Base-by-base conservation (phyloP, 2,888 invertebrate species). In the Plebejus argus region DNA sequence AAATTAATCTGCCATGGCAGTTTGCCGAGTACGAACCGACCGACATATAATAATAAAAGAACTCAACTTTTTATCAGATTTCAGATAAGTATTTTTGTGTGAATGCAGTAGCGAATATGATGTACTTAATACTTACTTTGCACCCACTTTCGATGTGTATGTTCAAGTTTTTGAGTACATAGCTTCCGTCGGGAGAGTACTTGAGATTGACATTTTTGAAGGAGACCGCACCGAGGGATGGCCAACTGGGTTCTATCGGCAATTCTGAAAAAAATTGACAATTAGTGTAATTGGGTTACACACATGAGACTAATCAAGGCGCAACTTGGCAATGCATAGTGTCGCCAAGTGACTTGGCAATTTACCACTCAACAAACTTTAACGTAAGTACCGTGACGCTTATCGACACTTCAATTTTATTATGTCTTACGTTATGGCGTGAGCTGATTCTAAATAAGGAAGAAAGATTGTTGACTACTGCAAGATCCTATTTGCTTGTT, bases 181-280 rank as follows among this genome's bases (percentile, higher is more conserved):
- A 95, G 0, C 95, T 90, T 79, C 95, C 96, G 0, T 92, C 87
- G 0, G 94, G 90, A 7, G 95, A 92, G 83, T 98, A 98, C 76
- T 95, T 93, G 83, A 98, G 85, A 76, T 85, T 92, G 2, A 96
- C 93, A 76, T 95, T 90, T 79, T 94, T 89, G 83, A 96, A 96
- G 76, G 93, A 90, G 28, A 97, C 90, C 82, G 88, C 90, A 8
- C 96, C 97, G 70, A 94, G 85, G 5, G 90, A 84, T 0, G 97
- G 97, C 97, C 97, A 97, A 0, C 88, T 88, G 0, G 90, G 85
- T 0, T 95, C 94, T 49, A 95, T 95, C 53, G 94, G 88, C 66
- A 95, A 91, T 82, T 90, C 94, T 94, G 86, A 61, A 83, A 85
- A 77, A 20, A 77, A 61, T 49, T n/a, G 18, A 70, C 12, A 18